These are phyloP conservation scores for Petrocephalus sullivani DNA, from an alignment of 2,797 vertebrate genomes.

Conservation along the genomic window DNA sequence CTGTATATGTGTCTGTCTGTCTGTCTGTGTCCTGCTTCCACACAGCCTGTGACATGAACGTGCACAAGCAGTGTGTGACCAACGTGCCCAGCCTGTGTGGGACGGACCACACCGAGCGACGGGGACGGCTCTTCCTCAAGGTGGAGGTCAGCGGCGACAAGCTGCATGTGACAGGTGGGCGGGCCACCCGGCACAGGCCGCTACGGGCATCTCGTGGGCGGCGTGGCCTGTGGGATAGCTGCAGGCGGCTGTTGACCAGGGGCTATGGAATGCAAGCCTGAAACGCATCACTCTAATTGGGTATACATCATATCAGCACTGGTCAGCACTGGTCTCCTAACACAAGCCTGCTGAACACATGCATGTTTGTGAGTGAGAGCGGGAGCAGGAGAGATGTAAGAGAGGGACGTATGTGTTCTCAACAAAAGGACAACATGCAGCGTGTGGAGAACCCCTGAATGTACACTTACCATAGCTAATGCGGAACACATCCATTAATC, in stretches of 20 bases:
- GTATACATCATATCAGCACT: background rate
- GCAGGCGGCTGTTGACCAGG: background rate
- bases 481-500: background rate
- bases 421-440: background rate
- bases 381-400: too few relatives aligned
- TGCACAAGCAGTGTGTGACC: conserved; percentile 91
- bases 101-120: conserved; percentile 85
- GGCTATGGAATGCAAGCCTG: background rate
- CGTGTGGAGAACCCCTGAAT: background rate
- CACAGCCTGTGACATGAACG: conserved; percentile 95
- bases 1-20: conserved; percentile 20
- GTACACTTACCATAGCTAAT: background rate
- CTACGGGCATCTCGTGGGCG: background rate
- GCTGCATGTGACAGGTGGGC: conserved; percentile 79
- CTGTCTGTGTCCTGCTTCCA: conserved; percentile 19
- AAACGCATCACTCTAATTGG: background rate
- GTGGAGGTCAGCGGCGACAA: conserved; percentile 79
- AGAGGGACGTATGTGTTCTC: background rate
- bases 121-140: conserved; percentile 84
- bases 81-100: conserved; percentile 96
- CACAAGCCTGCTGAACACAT: background rate
- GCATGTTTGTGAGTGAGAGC: background rate
- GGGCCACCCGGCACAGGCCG: background rate
- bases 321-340: background rate
- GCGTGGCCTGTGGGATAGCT: background rate